Evolutionary conservation across 2,888 invertebrate genomes (phyloP).

Genomic region (Osmoderma eremita): DNA sequence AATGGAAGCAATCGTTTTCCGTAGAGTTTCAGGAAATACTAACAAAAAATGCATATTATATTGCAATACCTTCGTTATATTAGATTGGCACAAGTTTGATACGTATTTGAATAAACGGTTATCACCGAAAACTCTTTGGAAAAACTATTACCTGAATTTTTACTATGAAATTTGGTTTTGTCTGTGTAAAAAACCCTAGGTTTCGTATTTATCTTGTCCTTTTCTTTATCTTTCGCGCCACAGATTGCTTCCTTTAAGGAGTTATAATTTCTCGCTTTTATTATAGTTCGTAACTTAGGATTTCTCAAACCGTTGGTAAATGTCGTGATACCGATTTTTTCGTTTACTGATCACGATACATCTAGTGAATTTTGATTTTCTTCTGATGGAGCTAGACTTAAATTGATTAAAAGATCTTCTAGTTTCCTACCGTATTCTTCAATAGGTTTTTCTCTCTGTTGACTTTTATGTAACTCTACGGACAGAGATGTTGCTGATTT

Average conservation of each 20-base stretch:
- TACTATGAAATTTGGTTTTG: too few species aligned
- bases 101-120: too few species aligned
- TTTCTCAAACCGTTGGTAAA: conserved; percentile 18
- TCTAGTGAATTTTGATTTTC: conserved; percentile 26
- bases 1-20: too few species aligned
- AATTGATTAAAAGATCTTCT: conserved; percentile 43
- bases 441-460: conserved; percentile 7
- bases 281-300: conserved; percentile 38
- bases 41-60: too few species aligned
- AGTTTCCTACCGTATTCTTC: not conserved
- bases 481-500: not conserved
- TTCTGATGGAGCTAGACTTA: conserved; percentile 27
- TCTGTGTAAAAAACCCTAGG: too few species aligned
- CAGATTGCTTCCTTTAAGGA: conserved; percentile 38
- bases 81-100: too few species aligned
- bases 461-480: conserved; percentile 7
- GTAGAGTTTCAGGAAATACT: too few species aligned
- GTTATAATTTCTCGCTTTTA: conserved; percentile 43
- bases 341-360: conserved; percentile 7
- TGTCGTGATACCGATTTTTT: conserved; percentile 16
- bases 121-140: too few species aligned
- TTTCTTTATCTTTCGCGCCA: conserved; percentile 11
- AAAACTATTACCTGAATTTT: too few species aligned
- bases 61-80: too few species aligned
- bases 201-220: too few species aligned